Percentiles rank a stretch among this genome's conserved stretches.
These are phyloP conservation scores for Hyperoplus lanceolatus DNA, from an alignment of 2,797 vertebrate species.

Conservation along the genomic window DNA sequence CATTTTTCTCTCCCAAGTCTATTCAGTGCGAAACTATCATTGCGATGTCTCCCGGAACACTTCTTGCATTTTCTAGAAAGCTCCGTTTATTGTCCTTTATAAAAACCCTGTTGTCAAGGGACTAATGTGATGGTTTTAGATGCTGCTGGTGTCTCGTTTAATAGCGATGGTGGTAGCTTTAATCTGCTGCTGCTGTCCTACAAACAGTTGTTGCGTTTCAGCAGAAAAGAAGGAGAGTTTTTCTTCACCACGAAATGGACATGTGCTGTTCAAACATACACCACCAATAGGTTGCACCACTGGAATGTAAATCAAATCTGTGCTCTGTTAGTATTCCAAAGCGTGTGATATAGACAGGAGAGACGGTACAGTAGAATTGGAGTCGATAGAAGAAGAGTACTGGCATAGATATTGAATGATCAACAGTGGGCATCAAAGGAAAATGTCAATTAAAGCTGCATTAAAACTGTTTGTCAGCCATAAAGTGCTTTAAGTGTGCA, in stretches of 20 bases:
- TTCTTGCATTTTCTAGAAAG: conserved; percentile 36
- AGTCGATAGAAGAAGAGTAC: conserved; percentile 45
- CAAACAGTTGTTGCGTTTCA: conserved; percentile 36
- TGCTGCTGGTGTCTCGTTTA: conserved; percentile 46
- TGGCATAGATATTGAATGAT: conserved; percentile 34
- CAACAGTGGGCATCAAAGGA: conserved; percentile 27
- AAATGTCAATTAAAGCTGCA: conserved; percentile 42
- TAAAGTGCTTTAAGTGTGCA: background rate
- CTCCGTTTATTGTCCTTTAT: conserved; percentile 46
- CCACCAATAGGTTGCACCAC: conserved; percentile 20
- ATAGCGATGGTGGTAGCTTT: conserved; percentile 25
- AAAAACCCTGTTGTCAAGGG: conserved; percentile 41
- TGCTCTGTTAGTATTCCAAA: conserved; percentile 30
- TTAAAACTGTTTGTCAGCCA: conserved; percentile 16
- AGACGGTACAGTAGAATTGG: conserved; percentile 20
- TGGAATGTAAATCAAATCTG: conserved; percentile 64
- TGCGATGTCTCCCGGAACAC: conserved; percentile 17
- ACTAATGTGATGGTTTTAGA: conserved; percentile 54
- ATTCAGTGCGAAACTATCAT: conserved; percentile 22
- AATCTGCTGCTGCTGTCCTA: conserved; percentile 47
- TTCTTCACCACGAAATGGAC: conserved; percentile 25
- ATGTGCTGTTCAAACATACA: conserved; percentile 36
- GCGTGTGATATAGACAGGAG: conserved; percentile 41
- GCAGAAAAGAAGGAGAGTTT: conserved; percentile 30
- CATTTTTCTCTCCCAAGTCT: background rate